These are phyloP conservation scores for Cavia porcellus DNA, from an alignment of 2,113 vertebrate genomes.

Conservation along the genomic window DNA sequence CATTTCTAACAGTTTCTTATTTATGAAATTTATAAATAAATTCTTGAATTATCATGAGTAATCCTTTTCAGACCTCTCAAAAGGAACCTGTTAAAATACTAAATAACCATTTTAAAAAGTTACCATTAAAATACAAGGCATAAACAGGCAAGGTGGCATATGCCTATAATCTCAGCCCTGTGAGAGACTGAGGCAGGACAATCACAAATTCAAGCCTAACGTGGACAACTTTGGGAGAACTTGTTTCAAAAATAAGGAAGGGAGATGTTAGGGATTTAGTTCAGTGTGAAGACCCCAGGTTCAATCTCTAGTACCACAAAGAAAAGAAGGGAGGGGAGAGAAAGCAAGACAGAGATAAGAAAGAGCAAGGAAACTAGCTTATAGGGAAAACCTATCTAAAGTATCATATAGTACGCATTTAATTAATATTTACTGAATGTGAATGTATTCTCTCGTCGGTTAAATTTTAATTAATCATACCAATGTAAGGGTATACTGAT, in stretches of 20 bases:
- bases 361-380: background rate
- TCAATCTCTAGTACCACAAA: background rate
- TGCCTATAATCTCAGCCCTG: background rate
- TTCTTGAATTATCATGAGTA: background rate
- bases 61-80: background rate
- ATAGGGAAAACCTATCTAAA: background rate
- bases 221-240: background rate
- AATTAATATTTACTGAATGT: conserved; percentile 38
- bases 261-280: background rate
- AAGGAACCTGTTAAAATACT: conserved; percentile 34
- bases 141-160: background rate
- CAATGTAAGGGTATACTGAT: background rate
- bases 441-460: background rate
- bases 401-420: background rate
- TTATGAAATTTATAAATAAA: background rate
- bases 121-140: conserved; percentile 19
- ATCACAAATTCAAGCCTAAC: background rate
- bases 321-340: background rate
- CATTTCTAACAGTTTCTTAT: background rate
- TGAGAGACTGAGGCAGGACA: background rate
- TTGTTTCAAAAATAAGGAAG: background rate
- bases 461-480: background rate
- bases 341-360: background rate
- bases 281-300: background rate
- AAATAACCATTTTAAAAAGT: background rate